Base-by-base conservation (phyloP, 2,113 vertebrate species). In the Rhombomys opimus region DNA sequence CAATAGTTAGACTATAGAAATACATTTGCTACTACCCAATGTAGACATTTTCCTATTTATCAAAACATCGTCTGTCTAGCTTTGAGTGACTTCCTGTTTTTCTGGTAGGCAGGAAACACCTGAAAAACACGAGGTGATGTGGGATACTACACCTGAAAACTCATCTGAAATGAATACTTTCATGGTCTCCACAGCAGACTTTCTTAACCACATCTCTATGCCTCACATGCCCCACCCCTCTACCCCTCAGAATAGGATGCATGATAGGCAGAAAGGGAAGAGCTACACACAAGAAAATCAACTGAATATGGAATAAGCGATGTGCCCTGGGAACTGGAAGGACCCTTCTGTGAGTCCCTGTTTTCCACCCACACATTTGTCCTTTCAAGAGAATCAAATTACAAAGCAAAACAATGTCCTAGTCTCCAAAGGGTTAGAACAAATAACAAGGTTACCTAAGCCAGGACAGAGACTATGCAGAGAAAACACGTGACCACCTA, bases 31-130 rank as follows among this genome's bases (percentile, higher is more conserved):
- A 0, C 84, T 73, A 81, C 6, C 3, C 38, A 90, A 25, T 32
- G n/a, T 68, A 41, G 14, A 85, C 20, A 70, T 82, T 87, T 91
- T 76, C 41, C 73, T 57, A 52, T 23, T 96, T 68, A 81, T 9
- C 25, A 46, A 63, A 95, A 94, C 76, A 76, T 38, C 73, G 13
- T 30, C 70, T 63, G 2, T n/a, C 38, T 70, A 46, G 46, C 17
- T 86, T 94, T 67, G 67, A 87, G 8, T 73, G 7, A 30, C 78
- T 89, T 75, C 30, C 4, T 87, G 61, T 9, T 96, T 92, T 86
- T 41, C 23, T 85, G 5, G 57, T 59, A 93, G 82, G 70, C 73
- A 73, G 50, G 22, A 14, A 92, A 25, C 18, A 27, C 87, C 73
- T 93, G n/a, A 73, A 61, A 78, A 85, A 81, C 87, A 18, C 5